Percentiles rank a stretch among this genome's conserved stretches.
These are phyloP conservation scores for Polymixis flavicincta DNA, from an alignment of 2,888 invertebrate genomes.

Conservation along the genomic window DNA sequence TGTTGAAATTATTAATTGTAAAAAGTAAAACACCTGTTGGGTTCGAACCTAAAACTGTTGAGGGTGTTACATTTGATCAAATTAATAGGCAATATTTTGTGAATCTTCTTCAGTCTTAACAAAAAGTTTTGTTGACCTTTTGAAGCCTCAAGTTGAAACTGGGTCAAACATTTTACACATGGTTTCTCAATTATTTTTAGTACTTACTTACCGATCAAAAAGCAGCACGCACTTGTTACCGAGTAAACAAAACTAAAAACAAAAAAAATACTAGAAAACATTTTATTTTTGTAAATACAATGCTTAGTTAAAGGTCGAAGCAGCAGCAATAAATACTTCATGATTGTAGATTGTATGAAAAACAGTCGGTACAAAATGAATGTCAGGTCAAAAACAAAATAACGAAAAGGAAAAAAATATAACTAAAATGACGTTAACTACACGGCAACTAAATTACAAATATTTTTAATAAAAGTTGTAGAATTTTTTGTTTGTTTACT, in stretches of 20 bases:
- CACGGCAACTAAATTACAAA: slow-evolving; percentile 52
- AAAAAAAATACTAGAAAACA: neutral
- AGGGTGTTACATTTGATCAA: neutral
- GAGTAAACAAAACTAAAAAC: slow-evolving; percentile 9
- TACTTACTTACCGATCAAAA: neutral
- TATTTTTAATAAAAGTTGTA: slow-evolving; percentile 48
- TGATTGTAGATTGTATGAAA: slow-evolving; percentile 51
- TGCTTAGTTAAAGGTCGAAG: slow-evolving; percentile 1
- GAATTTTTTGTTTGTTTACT: slow-evolving; percentile 35
- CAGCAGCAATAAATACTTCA: slow-evolving; percentile 16
- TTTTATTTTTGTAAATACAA: neutral
- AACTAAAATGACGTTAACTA: slow-evolving; percentile 16
- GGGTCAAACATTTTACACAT: slow-evolving; percentile 6
- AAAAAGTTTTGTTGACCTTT: slow-evolving; percentile 5
- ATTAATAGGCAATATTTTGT: neutral
- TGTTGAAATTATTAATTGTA: no score
- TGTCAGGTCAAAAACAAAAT: slow-evolving; percentile 11
- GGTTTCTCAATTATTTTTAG: neutral
- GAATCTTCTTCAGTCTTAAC: neutral
- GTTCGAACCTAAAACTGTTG: no score
- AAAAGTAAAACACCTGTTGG: no score
- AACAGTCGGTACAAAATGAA: slow-evolving; percentile 12
- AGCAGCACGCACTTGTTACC: neutral
- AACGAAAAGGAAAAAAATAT: slow-evolving; percentile 9
- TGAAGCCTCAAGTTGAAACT: neutral